Evolutionary conservation across 2,797 vertebrate genomes (phyloP).

Genomic region (Pseudomugil gertrudae): DNA sequence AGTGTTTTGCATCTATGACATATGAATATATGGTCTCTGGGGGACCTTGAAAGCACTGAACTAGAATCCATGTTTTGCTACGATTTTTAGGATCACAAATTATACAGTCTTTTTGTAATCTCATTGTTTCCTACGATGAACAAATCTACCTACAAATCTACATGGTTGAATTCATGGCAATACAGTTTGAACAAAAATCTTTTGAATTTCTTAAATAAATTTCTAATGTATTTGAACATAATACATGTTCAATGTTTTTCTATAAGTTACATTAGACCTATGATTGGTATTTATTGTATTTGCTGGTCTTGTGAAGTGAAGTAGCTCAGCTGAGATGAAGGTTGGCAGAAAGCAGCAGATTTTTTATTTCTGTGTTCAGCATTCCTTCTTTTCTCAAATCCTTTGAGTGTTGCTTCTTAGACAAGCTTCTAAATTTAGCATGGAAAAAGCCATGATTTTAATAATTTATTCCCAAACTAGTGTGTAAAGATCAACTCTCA

Average conservation of each 20-base stretch:
- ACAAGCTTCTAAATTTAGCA: constrained; percentile 68
- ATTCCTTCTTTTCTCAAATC: constrained; percentile 48
- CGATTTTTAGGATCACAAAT: constrained; percentile 5
- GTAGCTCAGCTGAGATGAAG: constrained; percentile 45
- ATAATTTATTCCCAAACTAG: constrained; percentile 70
- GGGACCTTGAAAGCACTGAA: constrained; percentile 27
- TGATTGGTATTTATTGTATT: constrained; percentile 25
- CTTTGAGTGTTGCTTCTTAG: constrained; percentile 64
- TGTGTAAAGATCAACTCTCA: constrained; percentile 51
- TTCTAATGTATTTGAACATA: constrained; percentile 4
- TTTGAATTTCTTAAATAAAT: background rate
- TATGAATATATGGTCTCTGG: constrained; percentile 44
- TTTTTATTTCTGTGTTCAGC: constrained; percentile 43
- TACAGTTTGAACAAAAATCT: background rate
- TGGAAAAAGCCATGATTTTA: constrained; percentile 63
- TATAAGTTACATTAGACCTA: constrained; percentile 16
- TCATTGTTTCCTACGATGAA: background rate
- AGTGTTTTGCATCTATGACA: constrained; percentile 39
- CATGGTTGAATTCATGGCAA: background rate
- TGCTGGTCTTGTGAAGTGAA: constrained; percentile 38
- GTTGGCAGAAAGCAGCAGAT: constrained; percentile 49
- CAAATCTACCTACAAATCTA: background rate
- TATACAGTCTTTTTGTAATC: background rate
- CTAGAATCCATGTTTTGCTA: background rate
- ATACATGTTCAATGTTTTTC: constrained; percentile 18